Evolutionary conservation across 2,888 invertebrate species (phyloP).

Genomic region (Drepanosiphum platanoidis): DNA sequence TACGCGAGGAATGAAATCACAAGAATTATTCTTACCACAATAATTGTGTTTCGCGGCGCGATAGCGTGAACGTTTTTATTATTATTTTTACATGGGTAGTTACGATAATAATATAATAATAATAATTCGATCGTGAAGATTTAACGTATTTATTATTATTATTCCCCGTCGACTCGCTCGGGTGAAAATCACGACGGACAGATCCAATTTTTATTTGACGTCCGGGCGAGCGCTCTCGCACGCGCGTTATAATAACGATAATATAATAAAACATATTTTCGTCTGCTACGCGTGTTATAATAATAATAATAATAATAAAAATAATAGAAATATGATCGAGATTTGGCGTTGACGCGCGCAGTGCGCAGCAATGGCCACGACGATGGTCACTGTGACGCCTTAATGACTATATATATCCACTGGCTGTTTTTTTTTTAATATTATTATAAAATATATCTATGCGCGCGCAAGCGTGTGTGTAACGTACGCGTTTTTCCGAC

Average conservation of each 20-base stretch:
- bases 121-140: too few species aligned
- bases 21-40: too few species aligned
- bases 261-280: too few species aligned
- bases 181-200: constrained; percentile 26
- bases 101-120: too few species aligned
- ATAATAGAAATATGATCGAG: too few species aligned
- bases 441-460: too few species aligned
- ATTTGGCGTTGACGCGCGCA: neutral
- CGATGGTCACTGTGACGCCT: neutral
- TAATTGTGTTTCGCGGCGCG: neutral
- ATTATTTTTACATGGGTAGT: too few species aligned
- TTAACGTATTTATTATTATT: neutral
- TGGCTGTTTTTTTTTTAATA: too few species aligned
- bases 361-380: neutral
- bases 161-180: neutral
- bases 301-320: too few species aligned
- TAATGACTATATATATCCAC: constrained; percentile 2
- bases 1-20: neutral
- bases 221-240: neutral
- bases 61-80: neutral
- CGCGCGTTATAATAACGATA: too few species aligned
- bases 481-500: neutral
- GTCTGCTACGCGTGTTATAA: too few species aligned
- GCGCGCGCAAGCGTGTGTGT: neutral
- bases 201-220: constrained; percentile 19